These are phyloP conservation scores for Acropora yongei DNA, from an alignment of 64 coral and sea anemone genomes.

Conservation along the genomic window DNA sequence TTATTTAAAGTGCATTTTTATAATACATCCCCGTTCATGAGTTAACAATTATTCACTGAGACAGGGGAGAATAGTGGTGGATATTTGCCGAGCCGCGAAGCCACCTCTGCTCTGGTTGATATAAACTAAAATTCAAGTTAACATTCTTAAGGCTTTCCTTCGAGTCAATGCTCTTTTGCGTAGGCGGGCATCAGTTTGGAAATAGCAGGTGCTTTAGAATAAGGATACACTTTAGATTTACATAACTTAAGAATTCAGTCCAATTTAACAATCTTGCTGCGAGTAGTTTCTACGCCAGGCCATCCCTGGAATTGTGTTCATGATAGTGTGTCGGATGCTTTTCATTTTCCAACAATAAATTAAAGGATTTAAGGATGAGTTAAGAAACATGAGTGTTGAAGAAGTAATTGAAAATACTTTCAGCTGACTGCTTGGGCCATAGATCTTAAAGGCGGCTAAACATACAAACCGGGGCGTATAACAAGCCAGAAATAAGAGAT, in stretches of 20 bases:
- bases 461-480: not conserved
- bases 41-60: too few relatives aligned
- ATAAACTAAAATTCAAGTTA: not conserved
- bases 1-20: too few relatives aligned
- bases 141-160: too few relatives aligned
- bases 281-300: not conserved
- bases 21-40: too few relatives aligned
- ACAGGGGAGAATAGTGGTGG: too few relatives aligned
- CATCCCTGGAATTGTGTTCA: not conserved
- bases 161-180: too few relatives aligned
- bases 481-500: constrained; percentile 4
- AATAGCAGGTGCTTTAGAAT: too few relatives aligned
- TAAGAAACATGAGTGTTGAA: not conserved
- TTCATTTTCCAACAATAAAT: constrained; percentile 32
- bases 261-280: not conserved
- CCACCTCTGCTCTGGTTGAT: too few relatives aligned
- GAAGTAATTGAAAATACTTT: not conserved
- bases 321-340: not conserved
- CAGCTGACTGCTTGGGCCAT: not conserved
- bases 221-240: too few relatives aligned
- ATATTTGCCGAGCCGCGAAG: too few relatives aligned
- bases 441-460: not conserved
- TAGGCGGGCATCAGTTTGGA: too few relatives aligned
- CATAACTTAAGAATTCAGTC: too few relatives aligned
- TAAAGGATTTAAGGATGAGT: constrained; percentile 6